These are phyloP conservation scores for Plagiodera versicolora DNA, from an alignment of 2,888 invertebrate species.

Conservation along the genomic window DNA sequence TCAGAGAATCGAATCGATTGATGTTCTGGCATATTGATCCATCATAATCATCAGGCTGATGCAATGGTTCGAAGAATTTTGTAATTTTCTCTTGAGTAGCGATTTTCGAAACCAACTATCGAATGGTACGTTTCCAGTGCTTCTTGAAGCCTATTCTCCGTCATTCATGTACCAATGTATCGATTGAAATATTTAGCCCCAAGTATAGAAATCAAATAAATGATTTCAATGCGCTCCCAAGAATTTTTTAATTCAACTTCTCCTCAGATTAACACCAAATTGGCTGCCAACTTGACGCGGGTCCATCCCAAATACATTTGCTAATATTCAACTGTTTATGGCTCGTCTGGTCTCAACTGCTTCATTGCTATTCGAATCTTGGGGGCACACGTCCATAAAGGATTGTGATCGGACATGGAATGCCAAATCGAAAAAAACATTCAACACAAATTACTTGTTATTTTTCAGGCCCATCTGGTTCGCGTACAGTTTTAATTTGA, in stretches of 20 bases:
- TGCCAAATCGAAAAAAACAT: background rate
- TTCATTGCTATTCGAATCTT: slow-evolving; percentile 25
- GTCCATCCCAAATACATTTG: slow-evolving; percentile 37
- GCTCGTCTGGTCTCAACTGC: slow-evolving; percentile 33
- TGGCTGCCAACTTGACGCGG: slow-evolving; percentile 26
- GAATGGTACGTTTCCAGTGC: too few species aligned
- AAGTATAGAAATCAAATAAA: too few species aligned
- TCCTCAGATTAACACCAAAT: slow-evolving; percentile 29
- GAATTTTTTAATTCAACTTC: slow-evolving; percentile 7
- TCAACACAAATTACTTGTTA: background rate
- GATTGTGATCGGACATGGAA: background rate
- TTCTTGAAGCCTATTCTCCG: too few species aligned
- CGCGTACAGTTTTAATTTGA: background rate
- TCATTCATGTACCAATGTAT: too few species aligned
- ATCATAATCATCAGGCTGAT: too few species aligned
- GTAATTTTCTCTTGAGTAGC: too few species aligned
- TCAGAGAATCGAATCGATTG: too few species aligned
- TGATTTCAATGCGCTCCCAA: too few species aligned
- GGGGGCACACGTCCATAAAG: background rate
- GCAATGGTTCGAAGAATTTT: too few species aligned
- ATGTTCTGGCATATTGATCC: too few species aligned
- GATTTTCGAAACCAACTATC: too few species aligned
- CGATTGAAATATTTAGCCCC: too few species aligned
- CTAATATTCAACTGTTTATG: slow-evolving; percentile 36
- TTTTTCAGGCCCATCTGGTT: background rate